A percentile compares a stretch with the other conserved stretches of the same genome.
Conservation (phyloP, 2,888 invertebrate genomes). For the Ernsta delagoae region DNA sequence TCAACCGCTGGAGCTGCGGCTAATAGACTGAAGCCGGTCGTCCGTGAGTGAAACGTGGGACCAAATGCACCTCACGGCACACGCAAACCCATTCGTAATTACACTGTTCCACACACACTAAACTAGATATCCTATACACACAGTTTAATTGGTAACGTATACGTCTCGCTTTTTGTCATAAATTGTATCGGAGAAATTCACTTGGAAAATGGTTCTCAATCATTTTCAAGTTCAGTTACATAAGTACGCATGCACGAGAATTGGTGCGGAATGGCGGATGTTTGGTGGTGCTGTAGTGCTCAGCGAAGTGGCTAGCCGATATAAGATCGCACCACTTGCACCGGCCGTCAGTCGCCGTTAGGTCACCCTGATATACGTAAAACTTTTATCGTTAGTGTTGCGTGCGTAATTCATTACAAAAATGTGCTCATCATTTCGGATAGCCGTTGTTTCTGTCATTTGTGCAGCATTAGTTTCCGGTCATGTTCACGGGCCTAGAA, state of each 20-base stretch:
- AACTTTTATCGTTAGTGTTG: conserved; percentile 73
- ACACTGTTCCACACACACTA: conserved; percentile 62
- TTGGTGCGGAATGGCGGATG: conserved; percentile 86
- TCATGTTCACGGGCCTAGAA: conserved; percentile 74
- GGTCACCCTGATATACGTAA: conserved; percentile 75
- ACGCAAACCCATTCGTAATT: conserved; percentile 69
- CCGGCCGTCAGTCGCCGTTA: conserved; percentile 75
- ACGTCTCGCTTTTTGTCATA: conserved; percentile 77
- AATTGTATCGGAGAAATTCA: conserved; percentile 85
- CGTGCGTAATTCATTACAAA: conserved; percentile 64
- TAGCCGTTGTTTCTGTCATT: conserved; percentile 73
- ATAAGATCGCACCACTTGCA: conserved; percentile 78
- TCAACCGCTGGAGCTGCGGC: conserved; percentile 45
- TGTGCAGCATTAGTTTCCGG: conserved; percentile 72
- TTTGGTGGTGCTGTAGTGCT: conserved; percentile 74
- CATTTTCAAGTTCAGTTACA: conserved; percentile 85
- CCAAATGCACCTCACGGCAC: conserved; percentile 59
- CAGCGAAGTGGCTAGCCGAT: conserved; percentile 79
- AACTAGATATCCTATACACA: conserved; percentile 52
- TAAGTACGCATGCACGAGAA: conserved; percentile 83
- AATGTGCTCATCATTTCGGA: conserved; percentile 80
- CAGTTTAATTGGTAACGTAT: conserved; percentile 66
- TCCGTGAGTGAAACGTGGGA: conserved; percentile 68
- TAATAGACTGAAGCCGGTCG: conserved; percentile 59
- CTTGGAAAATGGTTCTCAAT: conserved; percentile 84